Evolutionary conservation across 2,113 vertebrate genomes (phyloP).

Genomic region (Tachysurus vachellii): DNA sequence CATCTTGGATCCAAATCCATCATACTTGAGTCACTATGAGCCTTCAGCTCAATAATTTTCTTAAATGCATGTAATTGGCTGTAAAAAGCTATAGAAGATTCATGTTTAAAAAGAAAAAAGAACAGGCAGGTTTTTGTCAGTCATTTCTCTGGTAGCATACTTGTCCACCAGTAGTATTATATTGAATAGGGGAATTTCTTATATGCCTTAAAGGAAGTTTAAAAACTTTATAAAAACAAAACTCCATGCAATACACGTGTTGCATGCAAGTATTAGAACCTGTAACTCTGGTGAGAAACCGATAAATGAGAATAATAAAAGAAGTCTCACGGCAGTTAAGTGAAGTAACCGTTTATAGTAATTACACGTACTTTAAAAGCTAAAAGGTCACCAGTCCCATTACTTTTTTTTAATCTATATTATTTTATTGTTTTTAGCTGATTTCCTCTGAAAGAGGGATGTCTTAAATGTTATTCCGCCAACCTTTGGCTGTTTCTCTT

Average conservation of each 20-base stretch:
- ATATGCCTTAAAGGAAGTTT: not conserved
- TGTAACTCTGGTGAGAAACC: not conserved
- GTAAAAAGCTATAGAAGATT: not conserved
- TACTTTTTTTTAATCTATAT: not conserved
- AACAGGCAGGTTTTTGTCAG: too few species aligned
- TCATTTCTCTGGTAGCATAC: too few species aligned
- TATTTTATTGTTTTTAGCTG: not conserved
- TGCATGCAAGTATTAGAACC: not conserved
- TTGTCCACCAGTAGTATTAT: not conserved
- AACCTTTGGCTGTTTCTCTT: not conserved
- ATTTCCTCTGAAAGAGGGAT: not conserved
- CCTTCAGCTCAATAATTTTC: not conserved
- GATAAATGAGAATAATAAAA: not conserved
- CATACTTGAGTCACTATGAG: not conserved
- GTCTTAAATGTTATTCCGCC: not conserved
- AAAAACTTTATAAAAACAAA: not conserved
- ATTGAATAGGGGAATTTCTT: not conserved
- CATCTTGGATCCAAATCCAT: too few species aligned
- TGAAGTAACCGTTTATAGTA: not conserved
- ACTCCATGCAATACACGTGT: not conserved
- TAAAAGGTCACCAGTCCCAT: not conserved
- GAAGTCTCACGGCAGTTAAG: not conserved
- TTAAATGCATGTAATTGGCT: not conserved
- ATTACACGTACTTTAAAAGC: not conserved
- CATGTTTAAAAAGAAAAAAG: not conserved